A percentile compares a stretch with the other conserved stretches of the same genome.
Conservation (phyloP, 1,140 invertebrate species). For the Neoseiulus cucumeris region DNA sequence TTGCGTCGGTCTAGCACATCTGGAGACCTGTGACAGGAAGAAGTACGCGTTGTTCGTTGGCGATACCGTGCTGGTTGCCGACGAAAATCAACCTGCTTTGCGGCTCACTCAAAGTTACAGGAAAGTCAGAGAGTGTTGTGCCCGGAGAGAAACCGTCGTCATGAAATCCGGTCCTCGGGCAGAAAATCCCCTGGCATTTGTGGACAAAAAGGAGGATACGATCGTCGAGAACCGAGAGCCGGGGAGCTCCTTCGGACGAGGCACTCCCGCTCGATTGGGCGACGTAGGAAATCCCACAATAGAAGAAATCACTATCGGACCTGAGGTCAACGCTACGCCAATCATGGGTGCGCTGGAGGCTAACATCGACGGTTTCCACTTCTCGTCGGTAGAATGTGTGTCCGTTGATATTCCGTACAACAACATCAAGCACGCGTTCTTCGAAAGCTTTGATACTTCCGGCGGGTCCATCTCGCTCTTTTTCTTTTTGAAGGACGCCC, state of each 20-base stretch:
- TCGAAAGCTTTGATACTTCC: slow-evolving; percentile 95
- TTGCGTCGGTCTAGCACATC: slow-evolving; percentile 73
- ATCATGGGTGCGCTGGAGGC: slow-evolving; percentile 80
- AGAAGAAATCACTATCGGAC: slow-evolving; percentile 94
- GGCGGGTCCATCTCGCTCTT: slow-evolving; percentile 99
- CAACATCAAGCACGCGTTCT: slow-evolving; percentile 98
- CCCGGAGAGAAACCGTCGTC: slow-evolving; percentile 56
- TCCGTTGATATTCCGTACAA: slow-evolving; percentile 99
- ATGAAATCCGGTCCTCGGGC: slow-evolving; percentile 75
- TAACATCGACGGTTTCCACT: slow-evolving; percentile 87
- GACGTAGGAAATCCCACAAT: slow-evolving; percentile 96
- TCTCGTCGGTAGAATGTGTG: slow-evolving; percentile 90
- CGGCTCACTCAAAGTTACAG: slow-evolving; percentile 72
- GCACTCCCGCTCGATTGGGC: slow-evolving; percentile 78
- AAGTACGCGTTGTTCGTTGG: slow-evolving; percentile 84
- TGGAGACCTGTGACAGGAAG: slow-evolving; percentile 60
- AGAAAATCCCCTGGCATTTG: slow-evolving; percentile 86
- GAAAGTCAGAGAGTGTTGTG: slow-evolving; percentile 82
- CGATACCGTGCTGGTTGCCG: slow-evolving; percentile 85
- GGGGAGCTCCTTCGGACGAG: slow-evolving; percentile 89
- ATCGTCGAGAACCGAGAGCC: slow-evolving; percentile 95
- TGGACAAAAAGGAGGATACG: slow-evolving; percentile 92
- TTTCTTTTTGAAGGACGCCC: slow-evolving; percentile 95
- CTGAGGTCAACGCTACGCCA: slow-evolving; percentile 79
- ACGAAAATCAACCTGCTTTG: slow-evolving; percentile 59